Evolutionary conservation across 2,888 invertebrate genomes (phyloP).

Genomic region (Mythimna ferrago): DNA sequence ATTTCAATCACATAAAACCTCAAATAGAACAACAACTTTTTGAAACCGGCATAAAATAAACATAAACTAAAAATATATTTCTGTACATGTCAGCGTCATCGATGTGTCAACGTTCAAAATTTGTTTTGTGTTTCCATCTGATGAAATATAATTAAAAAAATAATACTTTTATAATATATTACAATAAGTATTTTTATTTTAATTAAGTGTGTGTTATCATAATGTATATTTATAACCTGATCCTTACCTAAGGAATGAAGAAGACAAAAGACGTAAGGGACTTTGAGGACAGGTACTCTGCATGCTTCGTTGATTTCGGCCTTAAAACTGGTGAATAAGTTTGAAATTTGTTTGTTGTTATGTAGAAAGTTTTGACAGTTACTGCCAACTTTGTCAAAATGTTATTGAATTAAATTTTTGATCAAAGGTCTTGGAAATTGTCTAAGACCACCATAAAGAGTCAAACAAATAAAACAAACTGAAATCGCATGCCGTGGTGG

Average conservation of each 20-base stretch:
- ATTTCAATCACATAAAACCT: slow-evolving; percentile 8
- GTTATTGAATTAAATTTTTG: too few relatives aligned
- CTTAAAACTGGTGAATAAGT: slow-evolving; percentile 82
- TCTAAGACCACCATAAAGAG: neutral
- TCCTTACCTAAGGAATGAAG: slow-evolving; percentile 60
- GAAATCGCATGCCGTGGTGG: too few relatives aligned
- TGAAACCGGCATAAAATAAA: slow-evolving; percentile 52
- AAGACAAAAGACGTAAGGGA: slow-evolving; percentile 75
- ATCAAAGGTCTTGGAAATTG: neutral
- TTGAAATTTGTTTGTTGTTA: slow-evolving; percentile 15
- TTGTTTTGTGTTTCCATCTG: slow-evolving; percentile 67
- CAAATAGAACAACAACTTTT: slow-evolving; percentile 2
- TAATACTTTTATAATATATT: slow-evolving; percentile 27
- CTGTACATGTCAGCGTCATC: slow-evolving; percentile 52
- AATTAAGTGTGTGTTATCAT: slow-evolving; percentile 49
- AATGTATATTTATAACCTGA: slow-evolving; percentile 66
- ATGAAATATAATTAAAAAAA: slow-evolving; percentile 55
- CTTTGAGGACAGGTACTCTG: slow-evolving; percentile 84
- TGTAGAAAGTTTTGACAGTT: neutral
- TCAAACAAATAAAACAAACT: neutral
- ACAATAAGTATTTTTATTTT: slow-evolving; percentile 39
- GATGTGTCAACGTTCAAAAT: slow-evolving; percentile 67
- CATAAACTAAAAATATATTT: neutral
- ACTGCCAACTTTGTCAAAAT: neutral
- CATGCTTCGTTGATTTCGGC: slow-evolving; percentile 85